Conservation (phyloP, 2,888 invertebrate species). For the Neoitamus cyanurus region DNA sequence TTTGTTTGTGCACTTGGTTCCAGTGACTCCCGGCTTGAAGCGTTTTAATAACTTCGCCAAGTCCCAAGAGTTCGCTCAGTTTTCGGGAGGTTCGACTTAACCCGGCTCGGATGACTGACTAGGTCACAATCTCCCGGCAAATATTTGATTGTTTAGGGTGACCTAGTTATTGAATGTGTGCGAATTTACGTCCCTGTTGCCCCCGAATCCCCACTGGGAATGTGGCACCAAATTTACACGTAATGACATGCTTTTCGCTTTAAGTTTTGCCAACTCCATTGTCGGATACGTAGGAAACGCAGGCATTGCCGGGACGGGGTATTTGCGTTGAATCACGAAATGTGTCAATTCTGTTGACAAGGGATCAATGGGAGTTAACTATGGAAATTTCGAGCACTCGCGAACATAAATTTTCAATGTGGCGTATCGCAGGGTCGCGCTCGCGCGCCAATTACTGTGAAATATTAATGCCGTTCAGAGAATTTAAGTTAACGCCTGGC, state of each 20-base stretch:
- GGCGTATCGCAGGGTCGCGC: neutral
- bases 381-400: neutral
- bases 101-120: slow-evolving; percentile 2
- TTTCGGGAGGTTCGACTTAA: neutral
- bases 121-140: slow-evolving; percentile 3
- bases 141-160: slow-evolving; percentile 39
- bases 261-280: neutral
- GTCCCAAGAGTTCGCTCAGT: neutral
- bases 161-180: slow-evolving; percentile 38
- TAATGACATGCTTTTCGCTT: slow-evolving; percentile 29
- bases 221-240: slow-evolving; percentile 4
- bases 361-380: neutral
- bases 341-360: slow-evolving; percentile 29
- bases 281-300: neutral
- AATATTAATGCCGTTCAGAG: neutral
- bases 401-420: slow-evolving; percentile 3
- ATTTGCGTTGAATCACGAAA: slow-evolving; percentile 3
- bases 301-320: neutral
- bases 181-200: slow-evolving; percentile 7
- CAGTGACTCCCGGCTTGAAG: neutral
- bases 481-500: neutral
- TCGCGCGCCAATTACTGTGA: neutral
- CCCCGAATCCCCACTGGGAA: neutral
- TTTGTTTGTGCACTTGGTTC: slow-evolving; percentile 20
- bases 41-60: neutral